phyloP scores from a whole-genome alignment of 2,113 vertebrate genomes.

The Miniopterus natalensis region DNA sequence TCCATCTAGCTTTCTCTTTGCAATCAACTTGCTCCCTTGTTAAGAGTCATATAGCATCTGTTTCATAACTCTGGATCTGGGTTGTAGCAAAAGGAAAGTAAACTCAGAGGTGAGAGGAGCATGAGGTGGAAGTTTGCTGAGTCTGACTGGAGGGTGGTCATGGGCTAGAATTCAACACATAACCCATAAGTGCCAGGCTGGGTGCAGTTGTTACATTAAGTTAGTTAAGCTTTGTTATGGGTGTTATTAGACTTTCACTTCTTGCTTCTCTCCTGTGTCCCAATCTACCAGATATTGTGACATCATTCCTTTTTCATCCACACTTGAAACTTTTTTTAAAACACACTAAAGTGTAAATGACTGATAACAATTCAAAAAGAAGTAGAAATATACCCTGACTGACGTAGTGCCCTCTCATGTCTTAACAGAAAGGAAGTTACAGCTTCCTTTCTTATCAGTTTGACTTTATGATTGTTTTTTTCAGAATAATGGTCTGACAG shows the following conservation, averaged over 20 bases:
- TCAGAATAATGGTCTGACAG: not conserved
- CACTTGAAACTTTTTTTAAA: not conserved
- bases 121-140: not conserved
- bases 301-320: not conserved
- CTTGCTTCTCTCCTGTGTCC: not conserved
- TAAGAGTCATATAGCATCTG: not conserved
- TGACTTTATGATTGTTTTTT: not conserved
- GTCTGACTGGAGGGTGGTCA: not conserved
- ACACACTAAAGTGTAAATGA: not conserved
- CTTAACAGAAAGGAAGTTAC: not conserved
- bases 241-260: not conserved
- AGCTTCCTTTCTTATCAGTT: not conserved
- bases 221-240: not conserved
- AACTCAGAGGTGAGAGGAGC: not conserved
- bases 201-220: not conserved
- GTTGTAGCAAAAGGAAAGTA: not conserved
- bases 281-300: not conserved
- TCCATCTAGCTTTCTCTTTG: not conserved
- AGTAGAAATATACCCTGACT: not conserved
- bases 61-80: not conserved
- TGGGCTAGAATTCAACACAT: not conserved
- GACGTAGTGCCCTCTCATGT: not conserved
- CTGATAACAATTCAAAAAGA: not conserved
- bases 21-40: not conserved
- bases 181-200: fast-evolving